Evolutionary conservation across 2,113 vertebrate genomes (phyloP).

Genomic region (Dipodomys merriami): DNA sequence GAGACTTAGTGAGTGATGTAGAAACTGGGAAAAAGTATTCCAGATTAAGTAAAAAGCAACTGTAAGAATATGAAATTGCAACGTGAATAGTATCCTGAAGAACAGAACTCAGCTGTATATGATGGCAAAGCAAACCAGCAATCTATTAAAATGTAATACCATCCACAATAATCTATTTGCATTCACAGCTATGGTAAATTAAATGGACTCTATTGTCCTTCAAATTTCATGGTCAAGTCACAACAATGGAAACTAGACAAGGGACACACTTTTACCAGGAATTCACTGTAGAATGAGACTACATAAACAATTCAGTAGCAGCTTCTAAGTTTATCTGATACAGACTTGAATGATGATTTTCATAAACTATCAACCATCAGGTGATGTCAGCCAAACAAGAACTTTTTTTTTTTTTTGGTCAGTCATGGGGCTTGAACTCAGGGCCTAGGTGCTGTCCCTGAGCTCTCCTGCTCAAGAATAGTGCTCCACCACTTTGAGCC

Average conservation of each 20-base stretch:
- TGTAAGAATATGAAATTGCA: not conserved
- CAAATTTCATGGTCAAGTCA: not conserved
- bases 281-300: not conserved
- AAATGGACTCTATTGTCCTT: not conserved
- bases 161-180: not conserved
- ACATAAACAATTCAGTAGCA: not conserved
- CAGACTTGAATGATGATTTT: not conserved
- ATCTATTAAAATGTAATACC: not conserved
- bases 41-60: not conserved
- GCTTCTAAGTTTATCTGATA: conserved; percentile 11
- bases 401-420: not conserved
- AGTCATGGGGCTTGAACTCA: too few relatives aligned
- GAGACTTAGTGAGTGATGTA: not conserved
- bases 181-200: not conserved
- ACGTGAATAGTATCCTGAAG: not conserved
- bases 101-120: conserved; percentile 6
- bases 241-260: not conserved
- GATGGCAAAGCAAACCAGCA: conserved; percentile 23
- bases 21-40: not conserved
- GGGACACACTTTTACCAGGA: not conserved
- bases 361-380: not conserved
- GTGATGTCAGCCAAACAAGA: conserved; percentile 26
- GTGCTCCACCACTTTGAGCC: too few relatives aligned
- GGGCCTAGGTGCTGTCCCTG: too few relatives aligned
- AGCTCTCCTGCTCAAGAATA: too few relatives aligned